Evolutionary conservation across 2,888 invertebrate species (phyloP), one percentile per base, ranked within the genome.

Genomic region (Rhabditoides inermis): DNA sequence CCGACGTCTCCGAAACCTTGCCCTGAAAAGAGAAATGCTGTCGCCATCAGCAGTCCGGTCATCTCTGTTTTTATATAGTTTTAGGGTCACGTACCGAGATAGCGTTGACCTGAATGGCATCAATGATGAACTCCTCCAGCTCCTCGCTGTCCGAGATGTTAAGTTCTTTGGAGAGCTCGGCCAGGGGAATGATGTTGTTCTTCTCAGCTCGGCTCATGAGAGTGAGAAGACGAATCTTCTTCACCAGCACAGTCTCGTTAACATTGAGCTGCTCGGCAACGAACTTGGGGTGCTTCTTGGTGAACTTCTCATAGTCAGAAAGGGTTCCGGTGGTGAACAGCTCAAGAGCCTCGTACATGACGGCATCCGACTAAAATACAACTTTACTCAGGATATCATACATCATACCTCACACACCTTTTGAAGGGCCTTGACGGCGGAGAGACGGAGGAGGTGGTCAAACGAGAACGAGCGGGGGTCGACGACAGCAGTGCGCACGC

Each of bases 141-240:
- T 91, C 87, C 59, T 87, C 85, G 58, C 87, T 85, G 20, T 71
- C 82, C 1, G 60, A 37, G 56, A 98, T 85, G 77, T 90, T 87
- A 56, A 98, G 81, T 78, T 94, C 91, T 48, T 85, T 83, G 71
- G 88, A 86, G 58, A 98, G 85, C 20, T 86, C 85, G 60, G 87
- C 86, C 77, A 92, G 94, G n/a, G 85, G 82, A 79, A 98, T 86
- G 80, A 94, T 86, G 76, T 61, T 60, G 32, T 86, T 86, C 50
- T 84, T 85, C 78, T 98, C 95, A 3, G 94, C 92, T 81, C 98
- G 83, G 77, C 92, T 91, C 89, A 98, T 94, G 77, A 98, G 90
- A 0, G 94, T 89, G 50, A 98, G 78, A 70, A 95, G 82, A 60
- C 94, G 84, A 90, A 98, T 95, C 80, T 98, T 98, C 76, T 90